Evolutionary conservation across 2,113 vertebrate genomes (phyloP).

Genomic region (Trachemys scripta): DNA sequence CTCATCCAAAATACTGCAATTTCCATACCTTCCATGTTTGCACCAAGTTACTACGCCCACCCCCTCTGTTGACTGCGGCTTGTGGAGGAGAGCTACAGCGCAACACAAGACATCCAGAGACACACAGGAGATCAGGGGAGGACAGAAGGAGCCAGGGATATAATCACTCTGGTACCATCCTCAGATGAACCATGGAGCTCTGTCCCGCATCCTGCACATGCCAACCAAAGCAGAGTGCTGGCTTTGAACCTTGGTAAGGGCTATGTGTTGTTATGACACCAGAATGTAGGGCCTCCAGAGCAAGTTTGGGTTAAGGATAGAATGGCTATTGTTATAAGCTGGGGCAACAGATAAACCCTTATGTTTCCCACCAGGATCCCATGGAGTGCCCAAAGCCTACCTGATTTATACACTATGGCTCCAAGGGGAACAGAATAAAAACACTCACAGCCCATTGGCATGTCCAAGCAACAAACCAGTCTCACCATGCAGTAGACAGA

Average conservation of each 20-base stretch:
- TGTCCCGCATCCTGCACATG: not conserved
- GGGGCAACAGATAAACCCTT: not conserved
- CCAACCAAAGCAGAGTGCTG: not conserved
- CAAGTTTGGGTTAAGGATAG: not conserved
- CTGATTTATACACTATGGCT: not conserved
- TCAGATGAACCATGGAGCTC: not conserved
- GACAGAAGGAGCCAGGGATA: not conserved
- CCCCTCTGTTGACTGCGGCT: not conserved
- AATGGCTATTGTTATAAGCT: not conserved
- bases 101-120: not conserved
- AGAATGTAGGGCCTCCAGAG: not conserved
- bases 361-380: not conserved
- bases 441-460: not conserved
- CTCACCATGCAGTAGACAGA: not conserved
- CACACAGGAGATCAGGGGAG: fast-evolving
- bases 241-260: constrained; percentile 1
- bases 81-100: not conserved
- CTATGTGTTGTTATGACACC: not conserved
- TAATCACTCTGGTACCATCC: not conserved
- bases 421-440: not conserved
- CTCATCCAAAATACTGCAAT: not conserved
- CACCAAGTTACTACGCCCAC: fast-evolving
- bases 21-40: not conserved
- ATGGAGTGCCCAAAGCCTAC: not conserved
- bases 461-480: not conserved